Conservation (phyloP, 2,888 invertebrate species). For the Spatulosminthurus flaviceps region DNA sequence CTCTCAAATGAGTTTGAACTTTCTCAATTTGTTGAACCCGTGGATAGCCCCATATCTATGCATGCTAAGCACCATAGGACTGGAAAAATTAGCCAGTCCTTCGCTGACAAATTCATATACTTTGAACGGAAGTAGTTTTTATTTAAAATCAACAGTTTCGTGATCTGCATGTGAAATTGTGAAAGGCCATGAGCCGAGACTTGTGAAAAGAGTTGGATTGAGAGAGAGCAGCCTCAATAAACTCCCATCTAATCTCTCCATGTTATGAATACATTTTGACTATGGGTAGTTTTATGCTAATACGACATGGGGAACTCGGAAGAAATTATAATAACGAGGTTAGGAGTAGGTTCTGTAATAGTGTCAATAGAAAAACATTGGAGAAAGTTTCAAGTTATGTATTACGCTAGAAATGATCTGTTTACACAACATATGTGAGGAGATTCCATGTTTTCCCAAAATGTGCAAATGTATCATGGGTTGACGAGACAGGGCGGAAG, state of each 20-base stretch:
- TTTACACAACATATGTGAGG: neutral
- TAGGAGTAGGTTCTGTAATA: neutral
- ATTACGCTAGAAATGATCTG: neutral
- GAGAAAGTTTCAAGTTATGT: neutral
- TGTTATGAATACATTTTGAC: neutral
- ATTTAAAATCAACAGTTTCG: too few relatives aligned
- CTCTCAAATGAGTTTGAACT: too few relatives aligned
- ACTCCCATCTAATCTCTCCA: neutral
- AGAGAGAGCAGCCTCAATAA: neutral
- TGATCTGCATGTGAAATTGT: too few relatives aligned
- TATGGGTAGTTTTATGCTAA: neutral
- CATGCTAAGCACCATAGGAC: too few relatives aligned
- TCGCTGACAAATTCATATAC: too few relatives aligned
- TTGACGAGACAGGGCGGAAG: slow-evolving; percentile 10
- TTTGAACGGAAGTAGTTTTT: too few relatives aligned
- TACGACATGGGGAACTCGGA: neutral
- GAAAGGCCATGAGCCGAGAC: too few relatives aligned
- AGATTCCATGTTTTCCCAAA: slow-evolving; percentile 8
- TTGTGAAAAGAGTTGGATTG: neutral
- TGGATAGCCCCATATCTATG: too few relatives aligned
- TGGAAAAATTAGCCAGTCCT: too few relatives aligned
- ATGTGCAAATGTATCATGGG: neutral
- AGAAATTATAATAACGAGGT: neutral
- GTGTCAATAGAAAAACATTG: slow-evolving; percentile 12
- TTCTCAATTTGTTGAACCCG: too few relatives aligned